A percentile compares a stretch with the other conserved stretches of the same genome.
These are phyloP conservation scores for Xiphias gladius DNA, from an alignment of 2,113 vertebrate genomes.

Conservation along the genomic window DNA sequence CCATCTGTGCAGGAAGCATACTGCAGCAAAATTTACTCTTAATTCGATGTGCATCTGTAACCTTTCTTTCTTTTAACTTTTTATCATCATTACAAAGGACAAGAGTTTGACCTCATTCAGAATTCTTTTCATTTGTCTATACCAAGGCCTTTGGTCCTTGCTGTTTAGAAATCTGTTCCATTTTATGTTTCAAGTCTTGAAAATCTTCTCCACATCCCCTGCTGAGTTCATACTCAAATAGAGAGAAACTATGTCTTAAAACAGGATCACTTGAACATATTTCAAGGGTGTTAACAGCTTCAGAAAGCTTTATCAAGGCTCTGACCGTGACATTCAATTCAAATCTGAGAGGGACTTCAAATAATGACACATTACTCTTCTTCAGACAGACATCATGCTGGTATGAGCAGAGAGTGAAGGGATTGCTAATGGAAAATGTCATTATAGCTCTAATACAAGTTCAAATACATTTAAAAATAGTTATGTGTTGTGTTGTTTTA, in stretches of 20 bases:
- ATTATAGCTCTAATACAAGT: conserved; percentile 52
- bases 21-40: conserved; percentile 35
- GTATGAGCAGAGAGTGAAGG: conserved; percentile 36
- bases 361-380: conserved; percentile 58
- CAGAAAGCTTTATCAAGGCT: conserved; percentile 61
- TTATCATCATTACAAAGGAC: conserved; percentile 42
- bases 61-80: conserved; percentile 43
- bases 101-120: conserved; percentile 44
- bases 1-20: conserved; percentile 51
- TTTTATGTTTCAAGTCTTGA: conserved; percentile 49
- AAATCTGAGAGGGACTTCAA: conserved; percentile 66
- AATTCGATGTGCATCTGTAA: conserved; percentile 33
- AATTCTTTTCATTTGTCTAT: conserved; percentile 57
- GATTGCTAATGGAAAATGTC: conserved; percentile 56
- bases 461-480: conserved; percentile 60
- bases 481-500: conserved; percentile 37
- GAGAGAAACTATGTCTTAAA: conserved; percentile 49
- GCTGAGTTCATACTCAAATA: conserved; percentile 55
- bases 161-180: conserved; percentile 43
- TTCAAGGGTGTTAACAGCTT: conserved; percentile 64
- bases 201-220: conserved; percentile 35
- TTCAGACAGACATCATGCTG: conserved; percentile 61
- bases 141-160: conserved; percentile 7
- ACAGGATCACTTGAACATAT: conserved; percentile 60
- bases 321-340: conserved; percentile 67